Conservation (phyloP, 2,888 invertebrate genomes). For the Leptinotarsa tumamoca region DNA sequence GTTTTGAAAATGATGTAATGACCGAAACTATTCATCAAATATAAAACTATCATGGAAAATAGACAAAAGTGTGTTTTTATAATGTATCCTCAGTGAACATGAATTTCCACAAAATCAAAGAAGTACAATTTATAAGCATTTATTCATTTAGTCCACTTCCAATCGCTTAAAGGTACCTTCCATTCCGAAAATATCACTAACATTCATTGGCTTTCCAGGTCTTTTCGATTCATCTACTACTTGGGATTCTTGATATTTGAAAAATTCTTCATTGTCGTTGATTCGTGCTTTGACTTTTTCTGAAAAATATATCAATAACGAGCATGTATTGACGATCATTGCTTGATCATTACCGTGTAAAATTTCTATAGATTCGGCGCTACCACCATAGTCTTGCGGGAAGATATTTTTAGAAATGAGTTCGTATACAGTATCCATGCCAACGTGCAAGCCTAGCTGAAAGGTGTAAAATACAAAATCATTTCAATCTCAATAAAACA, state of each 20-base stretch:
- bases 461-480: conserved; percentile 8
- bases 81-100: too few relatives aligned
- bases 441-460: conserved; percentile 50
- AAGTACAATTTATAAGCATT: too few relatives aligned
- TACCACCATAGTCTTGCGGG: conserved; percentile 75
- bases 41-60: too few relatives aligned
- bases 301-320: conserved; percentile 12
- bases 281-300: conserved; percentile 53
- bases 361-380: conserved; percentile 28
- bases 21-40: too few relatives aligned
- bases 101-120: too few relatives aligned
- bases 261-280: conserved; percentile 60
- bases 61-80: too few relatives aligned
- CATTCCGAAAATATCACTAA: conserved; percentile 72
- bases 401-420: conserved; percentile 70
- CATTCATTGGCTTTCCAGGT: conserved; percentile 74
- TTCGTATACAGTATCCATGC: conserved; percentile 49
- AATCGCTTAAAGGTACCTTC: conserved; percentile 82
- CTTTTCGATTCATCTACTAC: conserved; percentile 72
- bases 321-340: background rate
- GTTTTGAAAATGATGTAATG: too few relatives aligned
- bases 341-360: conserved; percentile 39
- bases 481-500: too few relatives aligned
- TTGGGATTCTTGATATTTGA: conserved; percentile 68
- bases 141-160: conserved; percentile 71